Conservation (phyloP, 2,113 vertebrate genomes). For the Isurus oxyrinchus region DNA sequence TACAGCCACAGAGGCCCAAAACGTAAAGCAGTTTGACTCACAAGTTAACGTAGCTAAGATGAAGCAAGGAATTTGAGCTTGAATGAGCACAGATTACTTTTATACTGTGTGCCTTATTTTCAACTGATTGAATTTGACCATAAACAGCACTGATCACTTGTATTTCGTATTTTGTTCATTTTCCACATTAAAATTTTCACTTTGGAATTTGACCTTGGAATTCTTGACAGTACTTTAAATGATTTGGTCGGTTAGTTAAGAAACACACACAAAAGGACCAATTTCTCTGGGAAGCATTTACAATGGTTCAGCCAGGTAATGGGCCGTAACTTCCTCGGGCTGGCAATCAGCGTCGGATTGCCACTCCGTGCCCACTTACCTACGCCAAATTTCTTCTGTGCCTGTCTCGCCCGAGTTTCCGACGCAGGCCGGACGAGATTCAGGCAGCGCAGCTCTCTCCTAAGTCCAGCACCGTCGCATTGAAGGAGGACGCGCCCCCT, state of each 20-base stretch:
- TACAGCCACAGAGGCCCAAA: neutral
- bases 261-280: neutral
- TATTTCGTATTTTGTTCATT: neutral
- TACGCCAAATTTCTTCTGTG: no score
- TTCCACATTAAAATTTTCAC: neutral
- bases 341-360: no score
- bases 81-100: neutral
- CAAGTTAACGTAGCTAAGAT: neutral
- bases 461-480: no score
- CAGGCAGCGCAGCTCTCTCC: no score
- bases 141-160: neutral
- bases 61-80: neutral
- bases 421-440: no score
- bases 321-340: no score
- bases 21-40: neutral
- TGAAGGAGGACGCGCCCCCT: no score
- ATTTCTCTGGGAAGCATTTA: neutral
- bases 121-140: neutral
- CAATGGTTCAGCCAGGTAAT: neutral
- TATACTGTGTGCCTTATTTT: neutral
- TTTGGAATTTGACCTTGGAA: neutral
- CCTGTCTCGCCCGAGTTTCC: no score
- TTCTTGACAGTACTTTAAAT: neutral
- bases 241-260: neutral
- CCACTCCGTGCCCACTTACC: no score